Percentiles rank a stretch among this genome's conserved stretches.
These are phyloP conservation scores for Morpho helenor DNA, from an alignment of 2,888 invertebrate species.

Conservation along the genomic window DNA sequence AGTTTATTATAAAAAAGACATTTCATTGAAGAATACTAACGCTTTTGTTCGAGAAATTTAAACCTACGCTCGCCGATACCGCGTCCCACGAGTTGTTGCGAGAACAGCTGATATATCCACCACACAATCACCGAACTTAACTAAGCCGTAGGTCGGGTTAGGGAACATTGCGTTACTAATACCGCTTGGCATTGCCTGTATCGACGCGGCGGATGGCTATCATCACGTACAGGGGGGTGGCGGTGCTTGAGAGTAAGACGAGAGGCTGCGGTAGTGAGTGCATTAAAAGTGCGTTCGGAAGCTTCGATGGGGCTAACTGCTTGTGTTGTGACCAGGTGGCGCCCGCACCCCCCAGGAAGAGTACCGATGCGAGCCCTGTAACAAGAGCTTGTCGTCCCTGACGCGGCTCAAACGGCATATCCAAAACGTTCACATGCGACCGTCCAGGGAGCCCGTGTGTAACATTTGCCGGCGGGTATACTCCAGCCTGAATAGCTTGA, in stretches of 20 bases:
- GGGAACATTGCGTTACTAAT: conserved; percentile 63
- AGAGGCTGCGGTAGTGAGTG: conserved; percentile 76
- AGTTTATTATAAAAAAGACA: conserved; percentile 49
- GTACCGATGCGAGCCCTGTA: conserved; percentile 94
- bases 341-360: conserved; percentile 89
- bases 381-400: conserved; percentile 92
- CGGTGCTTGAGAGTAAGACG: conserved; percentile 65
- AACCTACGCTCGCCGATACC: conserved; percentile 42
- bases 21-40: conserved; percentile 66
- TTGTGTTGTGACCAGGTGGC: conserved; percentile 83
- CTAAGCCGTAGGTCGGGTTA: conserved; percentile 50
- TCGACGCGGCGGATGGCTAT: conserved; percentile 63
- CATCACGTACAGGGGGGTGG: conserved; percentile 71
- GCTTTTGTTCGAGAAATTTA: conserved; percentile 65
- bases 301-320: conserved; percentile 75
- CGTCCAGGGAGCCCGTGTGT: conserved; percentile 93
- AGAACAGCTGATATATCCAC: conserved; percentile 43
- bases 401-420: conserved; percentile 94
- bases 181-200: conserved; percentile 56
- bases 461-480: conserved; percentile 95
- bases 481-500: conserved; percentile 93
- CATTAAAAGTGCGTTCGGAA: conserved; percentile 74
- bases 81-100: conserved; percentile 43
- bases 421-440: conserved; percentile 94
- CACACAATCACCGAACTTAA: conserved; percentile 53